phyloP scores from a whole-genome alignment of 2,797 vertebrate genomes.

The Tragopan temminckii region DNA sequence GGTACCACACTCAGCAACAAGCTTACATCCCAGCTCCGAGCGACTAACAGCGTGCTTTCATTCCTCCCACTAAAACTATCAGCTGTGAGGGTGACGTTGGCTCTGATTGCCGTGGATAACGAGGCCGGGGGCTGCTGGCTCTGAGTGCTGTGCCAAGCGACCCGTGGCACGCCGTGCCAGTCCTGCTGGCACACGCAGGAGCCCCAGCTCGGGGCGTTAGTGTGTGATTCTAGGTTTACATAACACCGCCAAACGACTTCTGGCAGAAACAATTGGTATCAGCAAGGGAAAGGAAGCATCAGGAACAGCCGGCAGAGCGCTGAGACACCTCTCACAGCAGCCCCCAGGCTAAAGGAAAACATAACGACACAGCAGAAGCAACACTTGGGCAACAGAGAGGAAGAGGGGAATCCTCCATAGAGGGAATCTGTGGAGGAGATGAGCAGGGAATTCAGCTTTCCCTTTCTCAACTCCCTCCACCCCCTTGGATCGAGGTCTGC shows the following conservation, averaged over 20 bases:
- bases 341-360: constrained; percentile 12
- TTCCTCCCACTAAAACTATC: background rate
- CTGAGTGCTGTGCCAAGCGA: background rate
- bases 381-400: background rate
- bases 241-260: constrained; percentile 14
- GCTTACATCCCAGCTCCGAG: background rate
- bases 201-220: background rate
- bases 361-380: background rate
- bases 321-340: constrained; percentile 44
- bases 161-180: background rate
- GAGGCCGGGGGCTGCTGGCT: background rate
- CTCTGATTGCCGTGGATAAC: background rate
- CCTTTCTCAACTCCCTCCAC: background rate
- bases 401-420: background rate
- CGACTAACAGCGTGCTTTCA: accelerated
- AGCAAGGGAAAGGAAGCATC: constrained; percentile 34
- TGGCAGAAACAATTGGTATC: constrained; percentile 61
- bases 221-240: constrained; percentile 50
- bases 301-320: constrained; percentile 49
- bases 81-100: accelerated
- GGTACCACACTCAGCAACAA: accelerated
- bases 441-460: background rate
- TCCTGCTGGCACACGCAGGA: background rate
- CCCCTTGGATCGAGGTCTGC: accelerated
- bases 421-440: background rate